Evolutionary conservation across 2,888 invertebrate genomes (phyloP).

Genomic region (Himalopsyche kuldschensis): DNA sequence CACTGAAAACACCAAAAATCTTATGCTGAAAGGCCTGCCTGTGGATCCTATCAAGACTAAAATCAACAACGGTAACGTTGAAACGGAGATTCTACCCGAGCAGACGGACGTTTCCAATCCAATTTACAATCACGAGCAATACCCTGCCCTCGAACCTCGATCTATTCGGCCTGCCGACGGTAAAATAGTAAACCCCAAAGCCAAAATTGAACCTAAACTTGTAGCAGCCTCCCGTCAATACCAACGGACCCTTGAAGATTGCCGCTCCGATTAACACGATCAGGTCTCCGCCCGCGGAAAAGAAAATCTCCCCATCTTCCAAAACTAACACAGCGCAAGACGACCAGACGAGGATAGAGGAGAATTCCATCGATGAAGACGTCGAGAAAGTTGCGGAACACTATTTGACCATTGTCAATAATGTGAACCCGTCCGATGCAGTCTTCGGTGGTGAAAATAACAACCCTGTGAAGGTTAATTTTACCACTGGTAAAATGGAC

Average conservation of each 20-base stretch:
- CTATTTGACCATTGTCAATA: slow-evolving; percentile 26
- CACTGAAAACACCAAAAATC: slow-evolving; percentile 35
- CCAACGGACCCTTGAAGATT: background rate
- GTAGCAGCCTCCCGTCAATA: background rate
- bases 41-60: background rate
- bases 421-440: background rate
- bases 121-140: slow-evolving; percentile 46
- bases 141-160: slow-evolving; percentile 50
- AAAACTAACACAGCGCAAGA: background rate
- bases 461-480: slow-evolving; percentile 3
- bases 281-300: background rate
- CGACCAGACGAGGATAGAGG: background rate
- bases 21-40: slow-evolving; percentile 18
- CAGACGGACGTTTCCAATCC: slow-evolving; percentile 46
- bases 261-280: background rate
- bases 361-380: background rate
- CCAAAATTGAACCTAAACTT: slow-evolving; percentile 25
- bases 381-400: slow-evolving; percentile 15
- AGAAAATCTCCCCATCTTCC: background rate
- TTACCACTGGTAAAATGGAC: slow-evolving; percentile 26
- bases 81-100: slow-evolving; percentile 38
- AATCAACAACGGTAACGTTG: slow-evolving; percentile 17
- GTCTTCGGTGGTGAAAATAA: background rate
- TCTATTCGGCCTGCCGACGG: slow-evolving; percentile 11
- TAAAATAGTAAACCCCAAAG: slow-evolving; percentile 17